Conservation (phyloP, 2,113 vertebrate species). For the Grallaria varia region DNA sequence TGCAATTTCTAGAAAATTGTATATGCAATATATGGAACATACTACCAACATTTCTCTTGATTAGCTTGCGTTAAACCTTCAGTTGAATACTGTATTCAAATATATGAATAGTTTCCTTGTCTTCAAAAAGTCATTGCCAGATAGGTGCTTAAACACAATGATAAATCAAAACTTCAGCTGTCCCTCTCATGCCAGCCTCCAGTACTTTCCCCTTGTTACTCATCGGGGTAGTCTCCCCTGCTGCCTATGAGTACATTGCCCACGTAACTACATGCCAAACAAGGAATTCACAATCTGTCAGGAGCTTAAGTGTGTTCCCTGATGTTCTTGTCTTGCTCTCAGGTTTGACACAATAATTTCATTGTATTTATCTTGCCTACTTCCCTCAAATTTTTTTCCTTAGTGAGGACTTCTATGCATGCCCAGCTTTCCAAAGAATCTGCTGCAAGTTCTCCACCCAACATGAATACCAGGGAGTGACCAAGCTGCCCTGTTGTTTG, state of each 20-base stretch:
- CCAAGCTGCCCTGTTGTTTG: background rate
- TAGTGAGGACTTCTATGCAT: background rate
- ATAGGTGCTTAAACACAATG: background rate
- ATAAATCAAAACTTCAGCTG: background rate
- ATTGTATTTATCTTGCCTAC: background rate
- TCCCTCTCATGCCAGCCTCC: background rate
- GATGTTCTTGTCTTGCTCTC: background rate
- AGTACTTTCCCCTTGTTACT: background rate
- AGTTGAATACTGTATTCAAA: background rate
- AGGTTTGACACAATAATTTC: slow-evolving; percentile 6
- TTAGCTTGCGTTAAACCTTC: background rate
- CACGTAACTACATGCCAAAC: background rate
- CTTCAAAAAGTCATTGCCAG: background rate
- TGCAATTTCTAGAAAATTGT: background rate
- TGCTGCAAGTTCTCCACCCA: background rate
- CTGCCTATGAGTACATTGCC: background rate
- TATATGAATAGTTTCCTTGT: background rate
- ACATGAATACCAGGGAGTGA: background rate
- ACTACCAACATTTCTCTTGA: background rate
- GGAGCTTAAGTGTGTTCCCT: background rate
- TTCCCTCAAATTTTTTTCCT: background rate
- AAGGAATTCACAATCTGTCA: slow-evolving; percentile 7
- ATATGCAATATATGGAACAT: background rate
- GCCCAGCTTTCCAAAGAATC: background rate
- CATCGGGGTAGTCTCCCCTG: background rate